A percentile compares a stretch with the other conserved stretches of the same genome.
Conservation (phyloP, 2,113 vertebrate species). For the Grallaria varia region DNA sequence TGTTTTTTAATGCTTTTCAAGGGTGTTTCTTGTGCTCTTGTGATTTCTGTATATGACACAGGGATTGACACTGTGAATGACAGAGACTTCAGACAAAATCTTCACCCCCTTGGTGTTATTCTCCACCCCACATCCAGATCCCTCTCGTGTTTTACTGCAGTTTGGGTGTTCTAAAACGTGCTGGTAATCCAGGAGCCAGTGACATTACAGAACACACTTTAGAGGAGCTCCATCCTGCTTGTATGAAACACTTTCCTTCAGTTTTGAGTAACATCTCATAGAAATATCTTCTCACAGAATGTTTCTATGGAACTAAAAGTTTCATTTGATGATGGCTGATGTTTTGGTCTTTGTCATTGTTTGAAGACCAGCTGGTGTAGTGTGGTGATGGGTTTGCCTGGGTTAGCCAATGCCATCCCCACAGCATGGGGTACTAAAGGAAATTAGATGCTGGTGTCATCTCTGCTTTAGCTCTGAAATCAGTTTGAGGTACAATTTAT, state of each 20-base stretch:
- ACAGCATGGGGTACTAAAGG: not conserved
- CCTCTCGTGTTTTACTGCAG: not conserved
- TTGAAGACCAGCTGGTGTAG: not conserved
- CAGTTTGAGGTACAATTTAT: not conserved
- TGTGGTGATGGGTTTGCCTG: not conserved
- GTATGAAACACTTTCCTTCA: not conserved
- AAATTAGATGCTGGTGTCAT: not conserved
- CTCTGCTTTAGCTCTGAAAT: not conserved
- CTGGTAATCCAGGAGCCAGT: not conserved
- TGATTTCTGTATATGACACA: not conserved
- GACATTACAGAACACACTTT: not conserved
- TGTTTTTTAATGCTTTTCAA: not conserved
- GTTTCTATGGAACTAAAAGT: not conserved
- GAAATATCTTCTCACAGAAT: not conserved
- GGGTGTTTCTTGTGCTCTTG: not conserved
- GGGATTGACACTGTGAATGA: not conserved
- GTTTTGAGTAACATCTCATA: not conserved
- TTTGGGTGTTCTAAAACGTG: not conserved
- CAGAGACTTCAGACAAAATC: not conserved
- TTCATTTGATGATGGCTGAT: not conserved
- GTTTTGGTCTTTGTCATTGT: not conserved
- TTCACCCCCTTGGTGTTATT: not conserved
- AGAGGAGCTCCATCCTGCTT: not conserved
- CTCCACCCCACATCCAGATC: not conserved
- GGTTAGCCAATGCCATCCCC: not conserved